Base-by-base conservation (phyloP, 1,140 invertebrate genomes). In the Cotesia vestalis region DNA sequence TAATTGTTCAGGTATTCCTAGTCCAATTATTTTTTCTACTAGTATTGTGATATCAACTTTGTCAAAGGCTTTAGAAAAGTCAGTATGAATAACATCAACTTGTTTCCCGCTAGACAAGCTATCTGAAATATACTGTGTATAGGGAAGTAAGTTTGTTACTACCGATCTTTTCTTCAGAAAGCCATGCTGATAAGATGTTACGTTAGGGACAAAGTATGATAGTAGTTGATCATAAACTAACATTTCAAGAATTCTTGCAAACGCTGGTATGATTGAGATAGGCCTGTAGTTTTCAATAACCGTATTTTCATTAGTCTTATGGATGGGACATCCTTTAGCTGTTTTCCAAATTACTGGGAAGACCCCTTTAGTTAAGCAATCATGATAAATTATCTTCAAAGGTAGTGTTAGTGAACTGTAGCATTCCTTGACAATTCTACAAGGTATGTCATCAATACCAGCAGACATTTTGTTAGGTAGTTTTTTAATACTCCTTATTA, bases 61-160 rank as follows among this genome's bases (percentile, higher is more conserved):
- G 62, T 80, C 78, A 72, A 80, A 80, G 6, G 74, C 75, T 66
- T 80, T 81, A 14, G 72, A 74, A 63, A 79, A 81, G 66, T 82
- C 80, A 2, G 72, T 76, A 46, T 79, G 76, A 11, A 77, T 76
- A 12, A 72, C 71, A 68, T 77, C 78, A 52, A 79, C 71, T 40
- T 80, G 74, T 40, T 27, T n/a, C 27, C 72, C 73, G n/a, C 57
- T 64, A 20, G 40, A 62, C 4, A 78, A 1, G 6, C 17, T 27
- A 11, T 46, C 4, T 5, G 60, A 17, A 0, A 76, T 5, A 17
- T 17, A 40, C 17, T 73, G 57, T n/a, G 35, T 40, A 35, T 62
- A 74, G 1, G 55, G 9, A n/a, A 66, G n/a, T 8, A 75, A 53
- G n/a, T 71, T 73, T 2, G 71, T 77, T 14, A 36, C 2, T 0